Conservation (phyloP, 2,113 vertebrate species). For the Meleagris gallopavo region DNA sequence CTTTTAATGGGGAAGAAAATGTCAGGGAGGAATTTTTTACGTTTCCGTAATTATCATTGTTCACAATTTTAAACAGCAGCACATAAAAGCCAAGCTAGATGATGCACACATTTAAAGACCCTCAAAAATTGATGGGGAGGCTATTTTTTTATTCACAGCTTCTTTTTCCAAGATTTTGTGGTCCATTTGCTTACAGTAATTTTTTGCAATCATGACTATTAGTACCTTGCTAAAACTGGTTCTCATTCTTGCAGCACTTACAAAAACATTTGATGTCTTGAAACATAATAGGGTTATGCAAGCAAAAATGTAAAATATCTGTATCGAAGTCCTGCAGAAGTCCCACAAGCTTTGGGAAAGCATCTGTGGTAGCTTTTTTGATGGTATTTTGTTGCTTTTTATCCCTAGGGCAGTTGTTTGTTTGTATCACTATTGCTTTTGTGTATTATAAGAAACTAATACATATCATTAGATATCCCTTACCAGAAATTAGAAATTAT, state of each 20-base stretch:
- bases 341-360: not conserved
- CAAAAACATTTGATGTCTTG: not conserved
- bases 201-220: fast-evolving
- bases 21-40: not conserved
- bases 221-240: not conserved
- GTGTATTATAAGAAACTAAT: not conserved
- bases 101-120: not conserved
- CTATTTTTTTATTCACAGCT: not conserved
- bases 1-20: not conserved
- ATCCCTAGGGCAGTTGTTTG: not conserved
- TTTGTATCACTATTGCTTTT: not conserved
- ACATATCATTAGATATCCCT: not conserved
- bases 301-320: not conserved
- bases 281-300: not conserved
- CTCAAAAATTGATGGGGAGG: not conserved
- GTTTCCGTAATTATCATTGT: not conserved
- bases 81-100: not conserved
- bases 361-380: not conserved
- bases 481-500: not conserved
- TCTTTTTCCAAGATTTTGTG: not conserved
- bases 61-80: not conserved
- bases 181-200: not conserved
- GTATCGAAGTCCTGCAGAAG: not conserved
- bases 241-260: not conserved
- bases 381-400: not conserved